A percentile compares a stretch with the other conserved stretches of the same genome.
These are phyloP conservation scores for Pangasius larnaudii DNA, from an alignment of 2,797 vertebrate species.

Conservation along the genomic window DNA sequence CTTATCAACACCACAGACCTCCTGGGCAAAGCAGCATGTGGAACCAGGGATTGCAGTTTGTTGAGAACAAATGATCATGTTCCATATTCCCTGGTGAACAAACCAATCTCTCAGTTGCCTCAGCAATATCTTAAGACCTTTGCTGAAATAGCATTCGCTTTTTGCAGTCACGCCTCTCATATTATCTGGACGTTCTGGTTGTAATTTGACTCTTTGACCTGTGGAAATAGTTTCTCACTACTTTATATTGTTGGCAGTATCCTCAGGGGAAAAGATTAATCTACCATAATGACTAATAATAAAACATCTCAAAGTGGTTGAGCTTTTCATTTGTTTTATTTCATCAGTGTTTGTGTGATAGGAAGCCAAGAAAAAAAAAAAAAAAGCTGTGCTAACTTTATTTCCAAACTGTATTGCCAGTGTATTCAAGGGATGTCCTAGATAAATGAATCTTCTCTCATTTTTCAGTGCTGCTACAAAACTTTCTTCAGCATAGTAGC, in stretches of 20 bases:
- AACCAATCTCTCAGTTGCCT: conserved; percentile 34
- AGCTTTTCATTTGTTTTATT: conserved; percentile 1
- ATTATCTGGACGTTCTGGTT: not conserved
- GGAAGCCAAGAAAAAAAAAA: not conserved
- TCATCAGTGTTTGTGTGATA: not conserved
- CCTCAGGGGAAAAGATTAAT: not conserved
- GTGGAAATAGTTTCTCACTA: not conserved
- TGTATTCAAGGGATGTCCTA: not conserved
- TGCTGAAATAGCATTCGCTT: not conserved
- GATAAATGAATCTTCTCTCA: not conserved
- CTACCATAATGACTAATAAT: not conserved
- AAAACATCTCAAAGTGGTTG: not conserved
- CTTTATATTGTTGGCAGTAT: not conserved
- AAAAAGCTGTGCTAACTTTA: not conserved
- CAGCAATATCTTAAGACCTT: conserved; percentile 11
- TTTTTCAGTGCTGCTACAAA: conserved; percentile 28
- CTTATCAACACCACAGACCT: conserved; percentile 28
- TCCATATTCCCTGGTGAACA: conserved; percentile 13
- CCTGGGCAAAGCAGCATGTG: not conserved
- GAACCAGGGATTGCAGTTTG: not conserved
- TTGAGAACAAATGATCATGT: conserved; percentile 25
- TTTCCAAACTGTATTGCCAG: not conserved
- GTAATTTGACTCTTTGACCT: conserved; percentile 21
- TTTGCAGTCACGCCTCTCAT: not conserved
- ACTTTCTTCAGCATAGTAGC: conserved; percentile 6